Base-by-base conservation (phyloP, 2,797 vertebrate genomes). In the Limnodromus scolopaceus region DNA sequence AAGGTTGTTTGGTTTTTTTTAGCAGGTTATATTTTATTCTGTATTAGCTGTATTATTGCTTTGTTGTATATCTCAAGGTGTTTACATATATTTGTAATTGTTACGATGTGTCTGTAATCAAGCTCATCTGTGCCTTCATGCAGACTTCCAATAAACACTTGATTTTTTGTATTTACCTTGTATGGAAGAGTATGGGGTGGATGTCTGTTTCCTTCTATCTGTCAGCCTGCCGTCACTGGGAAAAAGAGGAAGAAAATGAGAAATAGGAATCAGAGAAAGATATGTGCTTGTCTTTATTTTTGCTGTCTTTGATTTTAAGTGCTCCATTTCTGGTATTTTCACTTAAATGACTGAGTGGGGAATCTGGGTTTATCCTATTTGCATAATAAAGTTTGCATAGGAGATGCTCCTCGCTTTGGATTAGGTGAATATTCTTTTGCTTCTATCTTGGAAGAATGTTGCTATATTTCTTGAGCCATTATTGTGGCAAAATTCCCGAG, bases 111-210 rank as follows among this genome's bases (percentile, higher is more conserved):
- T 96, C 95, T 96, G 94, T 96, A 97, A 95, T 94, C 95, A 93
- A 97, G 88, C 84, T 97, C 93, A 95, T 97, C 77, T 95, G 95
- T 97, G 95, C 96, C 96, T 96, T 96, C 96, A 94, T 94, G 95
- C 94, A 92, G 94, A 95, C 57, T 95, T 96, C 84, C 84, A 97
- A 96, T 97, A 97, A 96, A 97, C 81, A 92, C 86, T 93, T 95
- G 89, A 95, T 90, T 95, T 92, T 96, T 85, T 93, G 61, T 96
- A 93, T 89, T 94, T 96, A 57, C 85, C 83, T 95, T 83, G 49
- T 94, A 95, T 78, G 78, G 75, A 89, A 75, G 78, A 92, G 75
- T 96, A 4, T 48, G 41, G 82, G 88, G 63, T 94, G 86, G 36
- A 57, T 86, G 54, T 76, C 32, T 78, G 19, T 92, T 93, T 87